Base-by-base conservation (phyloP, 2,888 invertebrate genomes). In the Eledone cirrhosa region DNA sequence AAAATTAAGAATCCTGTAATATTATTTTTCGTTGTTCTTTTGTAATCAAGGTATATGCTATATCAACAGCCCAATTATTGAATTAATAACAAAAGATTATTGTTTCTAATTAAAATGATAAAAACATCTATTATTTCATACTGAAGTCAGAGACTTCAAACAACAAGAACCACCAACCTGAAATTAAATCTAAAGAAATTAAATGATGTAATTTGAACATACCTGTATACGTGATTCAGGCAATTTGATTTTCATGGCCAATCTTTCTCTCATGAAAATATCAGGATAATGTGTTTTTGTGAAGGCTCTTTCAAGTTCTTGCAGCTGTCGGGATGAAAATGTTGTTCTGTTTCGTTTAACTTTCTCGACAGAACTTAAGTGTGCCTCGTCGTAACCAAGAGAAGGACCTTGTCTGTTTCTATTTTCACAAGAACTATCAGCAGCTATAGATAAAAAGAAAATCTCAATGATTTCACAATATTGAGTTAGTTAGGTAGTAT, bases 261-360 rank as follows among this genome's bases (percentile, higher is more conserved):
- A 77, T 67, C 81, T 81, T 59, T 84, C 84, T 22, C 84, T 72
- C 77, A 82, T 85, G 79, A 84, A 85, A 48, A 85, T 81, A 65
- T 85, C 85, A 1, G 85, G 85, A 80, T 85, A 85, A 80, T 85
- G 85, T 13, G 85, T 85, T 76, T 84, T 85, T 48, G 82, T 80
- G 81, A 84, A 84, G 24, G 84, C 84, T 29, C 83, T 69, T 77
- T 84, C 84, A 53, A 84, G 65, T 72, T 84, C 84, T 69, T 83
- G 82, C 1, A 84, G 78, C 76, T 84, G 84, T 22, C 82, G 80
- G 8, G 83, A 80, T 19, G 83, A 82, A 77, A 84, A 84, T 13
- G 84, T 84, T 13, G 84, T 84, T 24, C 84, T 77, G 77, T 83
- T 83, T 33, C 84, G 74, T 41, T 84, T 84, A 27, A 67, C 79